Conservation (phyloP, 37 sponge, comb jelly and placozoan genomes). For the Chondrilla cf. caribensis region DNA sequence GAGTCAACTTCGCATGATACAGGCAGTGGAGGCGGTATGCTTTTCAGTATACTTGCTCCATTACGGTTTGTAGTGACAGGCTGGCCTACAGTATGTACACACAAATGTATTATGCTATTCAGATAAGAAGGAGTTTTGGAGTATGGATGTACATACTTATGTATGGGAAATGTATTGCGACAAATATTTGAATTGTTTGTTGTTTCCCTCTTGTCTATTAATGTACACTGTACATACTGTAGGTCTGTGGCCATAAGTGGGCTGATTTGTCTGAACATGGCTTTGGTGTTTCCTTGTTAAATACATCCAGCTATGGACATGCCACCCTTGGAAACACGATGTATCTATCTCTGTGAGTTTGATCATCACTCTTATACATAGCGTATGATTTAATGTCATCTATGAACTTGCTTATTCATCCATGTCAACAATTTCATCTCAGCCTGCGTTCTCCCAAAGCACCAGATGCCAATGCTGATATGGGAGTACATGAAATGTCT, state of each 20-base stretch:
- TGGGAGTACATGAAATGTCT: slow-evolving; percentile 51
- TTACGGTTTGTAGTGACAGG: too few relatives aligned
- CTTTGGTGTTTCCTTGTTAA: slow-evolving; percentile 71
- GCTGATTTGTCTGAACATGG: slow-evolving; percentile 66
- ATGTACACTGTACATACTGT: too few relatives aligned
- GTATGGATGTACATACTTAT: too few relatives aligned
- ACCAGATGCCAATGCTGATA: slow-evolving; percentile 73
- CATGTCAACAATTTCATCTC: not conserved
- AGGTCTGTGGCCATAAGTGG: slow-evolving; percentile 84
- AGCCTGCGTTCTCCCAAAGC: slow-evolving; percentile 65
- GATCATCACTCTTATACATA: not conserved
- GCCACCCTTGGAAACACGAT: slow-evolving; percentile 51
- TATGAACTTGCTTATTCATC: not conserved
- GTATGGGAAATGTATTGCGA: too few relatives aligned
- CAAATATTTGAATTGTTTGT: too few relatives aligned
- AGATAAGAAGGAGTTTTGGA: too few relatives aligned
- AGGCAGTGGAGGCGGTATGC: too few relatives aligned
- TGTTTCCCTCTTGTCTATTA: too few relatives aligned
- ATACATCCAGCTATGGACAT: slow-evolving; percentile 70
- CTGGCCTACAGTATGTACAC: too few relatives aligned
- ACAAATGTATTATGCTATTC: too few relatives aligned
- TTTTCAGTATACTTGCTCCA: too few relatives aligned
- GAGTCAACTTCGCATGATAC: too few relatives aligned
- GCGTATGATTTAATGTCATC: not conserved
- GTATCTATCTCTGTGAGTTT: slow-evolving; percentile 64